A percentile compares a stretch with the other conserved stretches of the same genome.
phyloP scores from a whole-genome alignment of 2,888 invertebrate species.

The Bombyx huttoni region DNA sequence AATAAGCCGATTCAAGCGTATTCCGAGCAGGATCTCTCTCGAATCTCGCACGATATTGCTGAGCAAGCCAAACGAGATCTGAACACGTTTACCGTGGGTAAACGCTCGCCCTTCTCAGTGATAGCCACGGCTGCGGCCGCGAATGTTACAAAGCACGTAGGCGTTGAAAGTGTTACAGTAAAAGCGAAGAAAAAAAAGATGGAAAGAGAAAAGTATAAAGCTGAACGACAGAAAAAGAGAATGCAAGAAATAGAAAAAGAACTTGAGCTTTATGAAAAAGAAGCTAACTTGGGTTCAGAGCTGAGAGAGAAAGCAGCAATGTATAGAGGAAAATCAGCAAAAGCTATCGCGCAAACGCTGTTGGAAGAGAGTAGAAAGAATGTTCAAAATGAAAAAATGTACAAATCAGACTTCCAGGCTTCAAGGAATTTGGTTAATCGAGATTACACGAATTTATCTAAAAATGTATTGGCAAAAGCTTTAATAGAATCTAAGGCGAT shows the following conservation, averaged over 20 bases:
- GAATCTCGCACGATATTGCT: conserved; percentile 77
- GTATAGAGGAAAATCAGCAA: conserved; percentile 83
- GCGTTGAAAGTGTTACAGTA: conserved; percentile 58
- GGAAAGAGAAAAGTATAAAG: conserved; percentile 42
- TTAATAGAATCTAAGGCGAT: conserved; percentile 21
- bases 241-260: conserved; percentile 54
- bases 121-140: conserved; percentile 75
- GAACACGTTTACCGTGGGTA: conserved; percentile 70
- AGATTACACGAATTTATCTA: conserved; percentile 24
- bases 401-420: conserved; percentile 30
- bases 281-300: conserved; percentile 60
- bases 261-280: conserved; percentile 47
- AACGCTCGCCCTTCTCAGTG: conserved; percentile 75
- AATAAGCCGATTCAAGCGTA: conserved; percentile 77
- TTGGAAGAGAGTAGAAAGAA: conserved; percentile 73
- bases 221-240: conserved; percentile 57
- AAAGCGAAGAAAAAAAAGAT: conserved; percentile 62
- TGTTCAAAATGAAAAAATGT: conserved; percentile 51
- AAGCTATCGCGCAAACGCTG: conserved; percentile 78
- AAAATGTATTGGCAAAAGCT: conserved; percentile 26
- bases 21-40: conserved; percentile 76
- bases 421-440: conserved; percentile 23
- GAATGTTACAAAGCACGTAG: conserved; percentile 76
- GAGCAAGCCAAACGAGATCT: conserved; percentile 79
- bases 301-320: conserved; percentile 68